phyloP scores from a whole-genome alignment of 2,113 vertebrate genomes.

The Phocoena phocoena region DNA sequence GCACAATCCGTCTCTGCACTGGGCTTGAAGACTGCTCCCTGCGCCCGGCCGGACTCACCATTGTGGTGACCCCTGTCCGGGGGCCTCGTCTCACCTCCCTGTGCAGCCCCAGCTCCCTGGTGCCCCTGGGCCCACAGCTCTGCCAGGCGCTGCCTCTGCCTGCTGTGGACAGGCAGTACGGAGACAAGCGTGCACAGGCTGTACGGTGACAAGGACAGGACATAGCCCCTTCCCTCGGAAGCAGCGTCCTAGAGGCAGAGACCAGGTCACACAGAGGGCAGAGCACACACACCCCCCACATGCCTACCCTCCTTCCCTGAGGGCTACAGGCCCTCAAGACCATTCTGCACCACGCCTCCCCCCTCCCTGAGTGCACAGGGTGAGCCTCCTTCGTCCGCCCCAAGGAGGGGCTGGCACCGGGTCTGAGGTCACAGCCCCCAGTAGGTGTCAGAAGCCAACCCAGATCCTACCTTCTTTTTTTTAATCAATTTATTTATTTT shows the following conservation, averaged over 20 bases:
- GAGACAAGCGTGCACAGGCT: background rate
- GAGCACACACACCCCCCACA: background rate
- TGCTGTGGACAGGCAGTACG: background rate
- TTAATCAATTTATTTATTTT: too few species aligned
- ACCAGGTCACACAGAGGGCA: background rate
- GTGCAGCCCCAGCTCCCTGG: background rate
- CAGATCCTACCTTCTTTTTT: background rate
- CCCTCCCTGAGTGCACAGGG: too few species aligned
- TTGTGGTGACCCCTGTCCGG: rapidly evolving
- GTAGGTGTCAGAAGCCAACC: background rate
- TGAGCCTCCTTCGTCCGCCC: rapidly evolving
- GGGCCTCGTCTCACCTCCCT: rapidly evolving
- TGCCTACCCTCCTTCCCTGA: background rate
- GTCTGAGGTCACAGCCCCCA: background rate
- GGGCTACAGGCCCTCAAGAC: background rate
- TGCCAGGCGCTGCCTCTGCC: background rate
- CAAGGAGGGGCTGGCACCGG: background rate
- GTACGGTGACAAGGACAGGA: background rate
- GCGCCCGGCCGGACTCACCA: too few species aligned
- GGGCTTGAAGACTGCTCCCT: background rate
- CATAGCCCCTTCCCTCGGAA: background rate
- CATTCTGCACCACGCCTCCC: too few species aligned
- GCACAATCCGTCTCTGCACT: background rate
- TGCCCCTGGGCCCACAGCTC: background rate
- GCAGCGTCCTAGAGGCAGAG: background rate